phyloP scores from a whole-genome alignment of 1,140 invertebrate genomes.

The Hirudo medicinalis region DNA sequence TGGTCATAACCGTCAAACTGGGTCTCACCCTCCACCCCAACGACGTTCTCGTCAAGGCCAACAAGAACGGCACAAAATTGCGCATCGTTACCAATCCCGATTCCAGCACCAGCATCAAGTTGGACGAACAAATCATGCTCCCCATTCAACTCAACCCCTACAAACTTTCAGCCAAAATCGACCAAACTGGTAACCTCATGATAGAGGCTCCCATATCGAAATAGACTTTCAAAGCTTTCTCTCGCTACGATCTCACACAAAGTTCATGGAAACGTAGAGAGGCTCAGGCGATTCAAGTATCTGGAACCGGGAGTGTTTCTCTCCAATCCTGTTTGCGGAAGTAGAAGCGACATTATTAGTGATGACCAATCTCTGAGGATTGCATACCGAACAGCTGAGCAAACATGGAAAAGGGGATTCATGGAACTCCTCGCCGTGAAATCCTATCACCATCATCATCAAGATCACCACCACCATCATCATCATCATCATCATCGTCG shows the following conservation, averaged over 20 bases:
- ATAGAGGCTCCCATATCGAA: conserved; percentile 16
- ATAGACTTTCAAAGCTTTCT: no score
- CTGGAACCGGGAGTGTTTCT: no score
- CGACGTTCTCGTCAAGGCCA: conserved; percentile 20
- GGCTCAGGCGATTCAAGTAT: no score
- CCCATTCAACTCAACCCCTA: conserved; percentile 20
- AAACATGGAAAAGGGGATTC: no score
- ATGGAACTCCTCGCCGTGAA: no score
- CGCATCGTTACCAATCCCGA: conserved; percentile 10
- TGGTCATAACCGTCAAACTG: conserved; percentile 6
- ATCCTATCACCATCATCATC: background rate
- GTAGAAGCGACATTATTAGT: no score
- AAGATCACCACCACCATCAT: background rate
- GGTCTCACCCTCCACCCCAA: conserved; percentile 11
- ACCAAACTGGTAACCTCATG: conserved; percentile 11
- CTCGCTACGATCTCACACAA: no score
- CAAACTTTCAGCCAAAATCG: conserved; percentile 15
- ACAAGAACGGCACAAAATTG: conserved; percentile 19
- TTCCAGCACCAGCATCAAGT: background rate
- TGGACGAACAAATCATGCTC: conserved; percentile 16
- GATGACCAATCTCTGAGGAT: no score
- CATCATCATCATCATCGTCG: background rate
- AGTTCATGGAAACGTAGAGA: no score
- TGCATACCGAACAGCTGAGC: no score
- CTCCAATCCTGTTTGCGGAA: no score